Evolutionary conservation across 1,140 invertebrate species (phyloP), one percentile per base, ranked within the genome.

Genomic region (Temnothorax longispinosus): DNA sequence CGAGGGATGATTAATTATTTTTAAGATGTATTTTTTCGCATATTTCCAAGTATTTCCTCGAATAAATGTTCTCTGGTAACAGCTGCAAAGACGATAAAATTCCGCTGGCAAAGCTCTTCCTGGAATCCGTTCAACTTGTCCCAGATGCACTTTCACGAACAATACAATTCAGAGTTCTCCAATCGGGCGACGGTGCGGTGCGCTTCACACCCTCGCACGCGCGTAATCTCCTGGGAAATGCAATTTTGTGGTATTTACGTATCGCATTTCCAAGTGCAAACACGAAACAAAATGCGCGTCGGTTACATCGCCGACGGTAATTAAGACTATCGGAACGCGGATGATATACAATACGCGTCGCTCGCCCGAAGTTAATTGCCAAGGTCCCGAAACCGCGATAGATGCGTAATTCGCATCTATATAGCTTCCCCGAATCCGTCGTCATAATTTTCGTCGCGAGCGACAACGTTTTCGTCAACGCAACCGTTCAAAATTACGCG

Each of bases 201-300:
- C 50, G 74, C 54, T 60, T 60, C 3, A 60, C 41, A 62, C 10
- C 21, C 27, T 65, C 27, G 41, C 44, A 10, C 27, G 15, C 44
- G 15, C 38, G 44, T 76, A 76, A 58, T 67, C 76, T 38, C 32
- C 32, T 21, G 65, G 32, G 32, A 56, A 58, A 58, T 71, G 52
- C 41, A 84, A 47, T 84, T 84, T 84, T 62, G 78, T 8, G 64
- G 65, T 44, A 47, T 84, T 74, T 60, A 74, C 13, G 15, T 71
- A 58, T 60, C 32, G 27, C 62, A n/a, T n/a, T 72, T 11, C 67
- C 41, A 65, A 32, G 27, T 38, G 18, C 44, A 52, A 72, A 32
- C 56, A 35, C 35, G 32, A 27, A 27, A 27, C 27, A 27, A 27
- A 27, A 27, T 27, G 27, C 27, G 27, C 27, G 27, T 27, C 27